phyloP scores from a whole-genome alignment of 2,797 vertebrate species.

The Sebastes kiyomatsui region DNA sequence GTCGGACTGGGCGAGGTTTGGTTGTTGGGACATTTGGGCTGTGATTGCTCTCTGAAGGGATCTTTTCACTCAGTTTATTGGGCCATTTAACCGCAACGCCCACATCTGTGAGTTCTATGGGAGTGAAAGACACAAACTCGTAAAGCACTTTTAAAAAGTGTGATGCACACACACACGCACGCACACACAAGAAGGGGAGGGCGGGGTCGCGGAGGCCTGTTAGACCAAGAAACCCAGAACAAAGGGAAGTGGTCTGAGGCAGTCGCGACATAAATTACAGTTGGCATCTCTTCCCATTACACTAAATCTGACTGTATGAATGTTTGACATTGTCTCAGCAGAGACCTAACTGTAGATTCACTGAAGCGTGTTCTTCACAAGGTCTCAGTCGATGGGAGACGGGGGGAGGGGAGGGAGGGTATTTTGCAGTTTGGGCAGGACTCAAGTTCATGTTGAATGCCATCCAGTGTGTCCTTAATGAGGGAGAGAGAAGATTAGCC shows the following conservation, averaged over 20 bases:
- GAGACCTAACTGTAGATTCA: conserved; percentile 35
- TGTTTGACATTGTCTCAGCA: conserved; percentile 64
- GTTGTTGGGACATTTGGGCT: conserved; percentile 57
- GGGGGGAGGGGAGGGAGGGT: neutral
- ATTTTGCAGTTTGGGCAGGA: conserved; percentile 34
- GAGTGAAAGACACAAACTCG: conserved; percentile 61
- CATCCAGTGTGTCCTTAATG: conserved; percentile 70
- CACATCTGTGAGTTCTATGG: conserved; percentile 62
- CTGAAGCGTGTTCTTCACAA: conserved; percentile 41
- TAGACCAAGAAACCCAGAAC: conserved; percentile 43
- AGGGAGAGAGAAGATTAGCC: conserved; percentile 69
- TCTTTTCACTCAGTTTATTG: conserved; percentile 79
- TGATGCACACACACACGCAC: conserved; percentile 16
- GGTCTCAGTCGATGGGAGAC: conserved; percentile 32
- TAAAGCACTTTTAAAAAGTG: conserved; percentile 62
- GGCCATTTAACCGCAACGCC: conserved; percentile 69
- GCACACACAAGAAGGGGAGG: conserved; percentile 35
- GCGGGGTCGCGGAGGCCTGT: conserved; percentile 32
- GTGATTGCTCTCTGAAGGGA: conserved; percentile 68
- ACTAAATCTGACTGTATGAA: conserved; percentile 50
- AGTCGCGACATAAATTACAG: conserved; percentile 40
- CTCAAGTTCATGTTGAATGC: conserved; percentile 66
- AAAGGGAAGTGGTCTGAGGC: conserved; percentile 43
- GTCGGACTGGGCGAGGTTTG: conserved; percentile 35
- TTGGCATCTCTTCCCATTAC: conserved; percentile 40